Base-by-base conservation (phyloP, 2,888 invertebrate species). In the Ochropleura plecta region DNA sequence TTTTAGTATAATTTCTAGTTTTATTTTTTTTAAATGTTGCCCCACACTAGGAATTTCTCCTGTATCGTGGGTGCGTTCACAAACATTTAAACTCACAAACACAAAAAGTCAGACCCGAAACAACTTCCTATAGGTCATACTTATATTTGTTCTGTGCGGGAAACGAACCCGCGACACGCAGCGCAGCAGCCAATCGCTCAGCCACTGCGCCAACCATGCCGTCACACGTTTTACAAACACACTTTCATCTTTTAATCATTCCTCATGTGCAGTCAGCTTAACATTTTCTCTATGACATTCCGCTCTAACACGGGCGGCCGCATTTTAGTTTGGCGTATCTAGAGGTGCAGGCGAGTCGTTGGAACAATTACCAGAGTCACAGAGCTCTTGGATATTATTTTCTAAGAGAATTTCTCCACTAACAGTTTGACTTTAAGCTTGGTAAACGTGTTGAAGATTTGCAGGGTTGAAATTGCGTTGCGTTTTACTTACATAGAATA, bases 301-400 rank as follows among this genome's bases (percentile, higher is more conserved):
- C 60, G 60, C 55, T 42, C 46, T 64, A 42, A 12, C 49, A 51
- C 12, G 12, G 48, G 30, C 18, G 51, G 49, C 53, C 68, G 55
- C 67, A 73, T 75, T 82, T 76, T 4, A 59, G 64, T 71, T 69
- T 83, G 73, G 80, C 84, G 64, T 90, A 91, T 91, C 91, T 90
- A 78, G 67, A 75, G 70, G 73, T 78, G 84, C 91, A 90, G 85
- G 88, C 88, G 84, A 84, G 81, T 87, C 88, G 88, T 89, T 84
- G 86, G 86, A 88, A 90, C 89, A 89, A 90, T 91, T 89, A 91
- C 86, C 51, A 53, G 40, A 81, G 71, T 71, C 68, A 72, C 55
- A 59, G 69, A 73, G 74, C 71, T 77, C 75, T 71, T 71, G 84
- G 72, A 66, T 78, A 86, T 88, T 88, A 83, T 89, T 91, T 90